Evolutionary conservation across 1,140 invertebrate species (phyloP).

Genomic region (Sweltsa coloradensis): DNA sequence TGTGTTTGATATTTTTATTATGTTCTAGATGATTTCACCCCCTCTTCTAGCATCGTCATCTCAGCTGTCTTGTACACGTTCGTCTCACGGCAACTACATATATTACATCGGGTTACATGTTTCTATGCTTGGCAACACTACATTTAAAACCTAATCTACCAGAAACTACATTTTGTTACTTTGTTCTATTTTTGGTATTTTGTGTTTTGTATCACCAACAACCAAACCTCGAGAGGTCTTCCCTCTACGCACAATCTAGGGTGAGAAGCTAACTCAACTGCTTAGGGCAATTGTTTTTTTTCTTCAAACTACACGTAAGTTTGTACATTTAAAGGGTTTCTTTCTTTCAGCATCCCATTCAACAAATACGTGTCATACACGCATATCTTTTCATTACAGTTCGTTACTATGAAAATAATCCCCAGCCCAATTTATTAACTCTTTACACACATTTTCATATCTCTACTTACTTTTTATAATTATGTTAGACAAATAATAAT

Average conservation of each 20-base stretch:
- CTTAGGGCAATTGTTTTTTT: conserved; percentile 10
- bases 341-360: conserved; percentile 4
- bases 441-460: conserved; percentile 10
- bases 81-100: conserved; percentile 5
- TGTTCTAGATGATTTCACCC: conserved; percentile 3
- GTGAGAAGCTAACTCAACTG: background rate
- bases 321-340: conserved; percentile 11
- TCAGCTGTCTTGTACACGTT: conserved; percentile 4
- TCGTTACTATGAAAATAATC: conserved; percentile 13
- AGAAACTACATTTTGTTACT: conserved; percentile 5
- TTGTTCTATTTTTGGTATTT: conserved; percentile 11
- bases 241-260: background rate
- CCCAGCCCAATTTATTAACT: conserved; percentile 12
- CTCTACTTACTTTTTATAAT: conserved; percentile 10
- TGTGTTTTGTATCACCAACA: conserved; percentile 11
- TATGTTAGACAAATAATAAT: conserved; percentile 7
- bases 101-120: conserved; percentile 11
- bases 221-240: background rate
- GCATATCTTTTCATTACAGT: background rate
- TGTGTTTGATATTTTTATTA: conserved; percentile 4
- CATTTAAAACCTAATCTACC: conserved; percentile 13
- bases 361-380: conserved; percentile 10
- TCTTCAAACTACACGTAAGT: conserved; percentile 12
- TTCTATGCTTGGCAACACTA: conserved; percentile 11
- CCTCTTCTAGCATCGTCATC: conserved; percentile 4